A percentile compares a stretch with the other conserved stretches of the same genome.
Conservation (phyloP, 2,888 invertebrate species). For the Phyto melanocephala region DNA sequence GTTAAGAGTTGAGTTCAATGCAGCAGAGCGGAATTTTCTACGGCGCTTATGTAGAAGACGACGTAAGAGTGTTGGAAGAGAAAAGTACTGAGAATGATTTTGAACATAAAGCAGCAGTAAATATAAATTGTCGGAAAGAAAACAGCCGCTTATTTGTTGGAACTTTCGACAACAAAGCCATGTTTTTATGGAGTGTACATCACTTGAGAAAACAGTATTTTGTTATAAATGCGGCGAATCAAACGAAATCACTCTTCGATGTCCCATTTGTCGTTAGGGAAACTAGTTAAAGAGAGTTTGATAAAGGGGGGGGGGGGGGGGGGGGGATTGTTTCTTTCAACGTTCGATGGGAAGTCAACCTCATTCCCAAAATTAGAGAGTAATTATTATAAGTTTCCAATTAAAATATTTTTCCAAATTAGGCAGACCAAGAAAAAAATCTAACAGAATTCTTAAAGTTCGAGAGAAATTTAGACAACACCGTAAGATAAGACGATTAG, state of each 20-base stretch:
- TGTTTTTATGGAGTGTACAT: too few species aligned
- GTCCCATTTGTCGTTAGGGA: background rate
- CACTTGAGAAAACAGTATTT: too few species aligned
- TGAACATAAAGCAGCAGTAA: too few species aligned
- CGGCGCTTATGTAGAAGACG: background rate
- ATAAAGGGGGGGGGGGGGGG: background rate
- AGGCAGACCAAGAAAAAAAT: too few species aligned
- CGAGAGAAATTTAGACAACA: too few species aligned
- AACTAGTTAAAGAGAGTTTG: background rate
- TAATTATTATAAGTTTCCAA: too few species aligned
- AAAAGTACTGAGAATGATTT: too few species aligned
- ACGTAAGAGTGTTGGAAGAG: background rate
- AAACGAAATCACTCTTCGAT: background rate
- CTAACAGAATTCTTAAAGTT: too few species aligned
- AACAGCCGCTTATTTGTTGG: background rate
- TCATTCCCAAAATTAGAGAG: background rate
- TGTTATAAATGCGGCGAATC: background rate
- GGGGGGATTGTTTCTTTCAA: too few species aligned
- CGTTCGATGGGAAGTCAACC: background rate
- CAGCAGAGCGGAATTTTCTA: constrained; percentile 7
- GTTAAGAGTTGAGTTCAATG: constrained; percentile 11
- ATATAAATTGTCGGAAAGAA: background rate
- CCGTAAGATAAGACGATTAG: too few species aligned
- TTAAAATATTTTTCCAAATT: too few species aligned
- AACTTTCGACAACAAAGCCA: background rate